phyloP scores from a whole-genome alignment of 2,113 vertebrate species.

The Microtus montanus region DNA sequence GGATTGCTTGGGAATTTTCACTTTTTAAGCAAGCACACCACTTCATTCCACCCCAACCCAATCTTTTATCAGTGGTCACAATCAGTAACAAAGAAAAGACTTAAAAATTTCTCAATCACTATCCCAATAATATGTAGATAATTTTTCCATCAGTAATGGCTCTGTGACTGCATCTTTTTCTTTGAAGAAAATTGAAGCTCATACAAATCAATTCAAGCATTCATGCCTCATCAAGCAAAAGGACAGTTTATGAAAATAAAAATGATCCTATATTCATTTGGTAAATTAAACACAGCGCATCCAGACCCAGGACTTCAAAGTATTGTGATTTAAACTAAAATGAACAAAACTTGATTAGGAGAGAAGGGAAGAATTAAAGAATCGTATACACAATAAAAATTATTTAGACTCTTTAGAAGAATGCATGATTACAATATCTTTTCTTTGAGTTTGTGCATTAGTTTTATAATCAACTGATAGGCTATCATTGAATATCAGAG shows the following conservation, averaged over 20 bases:
- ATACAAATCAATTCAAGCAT: constrained; percentile 73
- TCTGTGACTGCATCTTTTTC: constrained; percentile 45
- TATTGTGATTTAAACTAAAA: constrained; percentile 46
- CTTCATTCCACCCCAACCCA: fast-evolving
- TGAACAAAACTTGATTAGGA: constrained; percentile 29
- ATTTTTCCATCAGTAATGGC: background rate
- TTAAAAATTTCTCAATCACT: background rate
- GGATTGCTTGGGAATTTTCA: background rate
- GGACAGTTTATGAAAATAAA: constrained; percentile 71
- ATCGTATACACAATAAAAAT: background rate
- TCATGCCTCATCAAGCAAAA: constrained; percentile 75
- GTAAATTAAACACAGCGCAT: constrained; percentile 82
- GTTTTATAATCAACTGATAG: background rate
- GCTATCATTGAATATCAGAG: background rate
- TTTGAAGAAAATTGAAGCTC: constrained; percentile 77
- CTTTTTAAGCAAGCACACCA: background rate
- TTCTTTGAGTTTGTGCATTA: background rate
- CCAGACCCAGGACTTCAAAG: constrained; percentile 69
- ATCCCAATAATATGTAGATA: background rate
- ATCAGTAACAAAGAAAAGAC: background rate
- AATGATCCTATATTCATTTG: constrained; percentile 82
- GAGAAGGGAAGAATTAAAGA: constrained; percentile 10
- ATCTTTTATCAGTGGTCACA: background rate
- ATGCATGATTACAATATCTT: background rate
- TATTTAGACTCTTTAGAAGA: background rate